Percentiles rank a stretch among this genome's conserved stretches.
phyloP scores from a whole-genome alignment of 2,888 invertebrate genomes.

The Drosophila leonis region DNA sequence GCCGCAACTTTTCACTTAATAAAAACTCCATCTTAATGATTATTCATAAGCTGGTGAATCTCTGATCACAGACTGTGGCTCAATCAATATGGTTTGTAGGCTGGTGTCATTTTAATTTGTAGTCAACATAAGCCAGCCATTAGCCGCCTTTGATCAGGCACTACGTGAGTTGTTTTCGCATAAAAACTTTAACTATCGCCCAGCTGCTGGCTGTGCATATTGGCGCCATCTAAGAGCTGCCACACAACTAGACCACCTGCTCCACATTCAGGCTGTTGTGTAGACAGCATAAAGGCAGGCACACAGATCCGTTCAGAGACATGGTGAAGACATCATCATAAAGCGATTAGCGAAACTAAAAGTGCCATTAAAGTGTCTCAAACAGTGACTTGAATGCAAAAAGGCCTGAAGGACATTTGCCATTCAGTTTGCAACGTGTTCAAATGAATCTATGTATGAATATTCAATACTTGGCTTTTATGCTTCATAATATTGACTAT shows the following conservation, averaged over 20 bases:
- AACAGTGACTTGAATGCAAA: slow-evolving; percentile 33
- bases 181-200: slow-evolving; percentile 45
- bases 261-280: slow-evolving; percentile 21
- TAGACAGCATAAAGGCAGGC: slow-evolving; percentile 18
- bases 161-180: slow-evolving; percentile 30
- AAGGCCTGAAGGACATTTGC: slow-evolving; percentile 41
- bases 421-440: slow-evolving; percentile 17
- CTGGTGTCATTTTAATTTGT: slow-evolving; percentile 25
- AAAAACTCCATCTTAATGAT: background rate
- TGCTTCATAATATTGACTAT: background rate
- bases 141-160: slow-evolving; percentile 20
- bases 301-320: slow-evolving; percentile 5
- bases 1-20: background rate
- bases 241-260: slow-evolving; percentile 40
- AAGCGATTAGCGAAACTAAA: slow-evolving; percentile 77
- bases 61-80: background rate
- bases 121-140: slow-evolving; percentile 32
- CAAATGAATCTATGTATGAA: slow-evolving; percentile 33
- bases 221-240: slow-evolving; percentile 23
- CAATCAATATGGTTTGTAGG: background rate
- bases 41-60: background rate
- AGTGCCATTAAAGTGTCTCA: slow-evolving; percentile 75
- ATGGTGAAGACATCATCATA: slow-evolving; percentile 71
- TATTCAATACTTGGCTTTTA: slow-evolving; percentile 35
- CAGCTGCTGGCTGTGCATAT: slow-evolving; percentile 35